These are phyloP conservation scores for Cydia pomonella DNA, from an alignment of 1,140 invertebrate species.

Conservation along the genomic window DNA sequence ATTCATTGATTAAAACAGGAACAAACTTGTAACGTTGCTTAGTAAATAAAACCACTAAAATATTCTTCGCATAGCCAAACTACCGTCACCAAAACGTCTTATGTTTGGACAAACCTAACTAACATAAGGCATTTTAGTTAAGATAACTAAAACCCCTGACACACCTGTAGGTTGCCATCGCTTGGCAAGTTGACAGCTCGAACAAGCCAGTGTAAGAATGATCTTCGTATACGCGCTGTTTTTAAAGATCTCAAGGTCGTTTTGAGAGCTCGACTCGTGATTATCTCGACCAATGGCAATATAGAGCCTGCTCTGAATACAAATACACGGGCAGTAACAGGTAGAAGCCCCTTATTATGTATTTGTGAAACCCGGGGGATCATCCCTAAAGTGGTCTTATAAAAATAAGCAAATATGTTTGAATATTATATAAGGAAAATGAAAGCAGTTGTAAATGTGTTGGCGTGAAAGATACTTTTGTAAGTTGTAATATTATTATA, in stretches of 20 bases:
- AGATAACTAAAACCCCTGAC: background rate
- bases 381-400: slow-evolving; percentile 6
- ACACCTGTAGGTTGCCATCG: background rate
- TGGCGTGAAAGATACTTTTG: background rate
- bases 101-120: background rate
- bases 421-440: background rate
- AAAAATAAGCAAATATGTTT: slow-evolving; percentile 14
- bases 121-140: background rate
- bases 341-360: background rate
- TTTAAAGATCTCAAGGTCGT: background rate
- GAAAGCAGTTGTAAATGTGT: background rate
- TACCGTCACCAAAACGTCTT: background rate
- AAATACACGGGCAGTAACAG: slow-evolving; percentile 4
- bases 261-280: background rate
- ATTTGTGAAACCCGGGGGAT: background rate
- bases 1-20: background rate
- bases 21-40: background rate
- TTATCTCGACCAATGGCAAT: background rate
- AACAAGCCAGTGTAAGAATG: background rate
- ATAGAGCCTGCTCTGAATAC: background rate
- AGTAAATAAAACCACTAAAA: slow-evolving; percentile 5
- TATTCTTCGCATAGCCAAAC: background rate
- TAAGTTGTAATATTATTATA: background rate
- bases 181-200: background rate
- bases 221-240: background rate